phyloP scores from a whole-genome alignment of 2,888 invertebrate species.

The Ormia ochracea region DNA sequence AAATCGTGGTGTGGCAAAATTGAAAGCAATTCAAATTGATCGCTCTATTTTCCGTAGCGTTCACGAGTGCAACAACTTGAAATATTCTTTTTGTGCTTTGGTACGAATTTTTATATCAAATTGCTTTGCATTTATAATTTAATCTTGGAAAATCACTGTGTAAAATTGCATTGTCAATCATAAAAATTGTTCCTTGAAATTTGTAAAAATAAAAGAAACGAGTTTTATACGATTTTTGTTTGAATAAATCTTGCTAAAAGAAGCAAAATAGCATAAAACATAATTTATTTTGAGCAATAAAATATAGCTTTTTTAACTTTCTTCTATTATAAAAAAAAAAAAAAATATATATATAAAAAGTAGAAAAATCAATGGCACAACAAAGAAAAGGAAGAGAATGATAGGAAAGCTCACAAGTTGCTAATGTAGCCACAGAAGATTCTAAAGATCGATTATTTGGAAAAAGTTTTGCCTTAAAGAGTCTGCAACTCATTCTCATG shows the following conservation, averaged over 20 bases:
- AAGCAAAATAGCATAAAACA: background rate
- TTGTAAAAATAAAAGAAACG: background rate
- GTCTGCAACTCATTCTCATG: too few species aligned
- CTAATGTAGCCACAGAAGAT: too few species aligned
- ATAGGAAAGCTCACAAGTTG: too few species aligned
- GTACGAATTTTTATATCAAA: slow-evolving; percentile 37
- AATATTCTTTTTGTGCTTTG: background rate
- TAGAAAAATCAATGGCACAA: too few species aligned
- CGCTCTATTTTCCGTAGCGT: background rate
- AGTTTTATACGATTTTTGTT: background rate
- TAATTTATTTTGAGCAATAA: background rate
- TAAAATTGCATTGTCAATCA: slow-evolving; percentile 50
- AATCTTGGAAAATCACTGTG: slow-evolving; percentile 34
- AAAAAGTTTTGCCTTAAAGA: too few species aligned
- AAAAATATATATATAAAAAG: background rate
- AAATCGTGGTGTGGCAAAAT: background rate
- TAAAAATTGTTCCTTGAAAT: slow-evolving; percentile 35
- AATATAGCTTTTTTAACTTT: background rate
- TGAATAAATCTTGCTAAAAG: background rate
- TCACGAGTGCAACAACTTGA: background rate
- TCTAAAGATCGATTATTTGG: too few species aligned
- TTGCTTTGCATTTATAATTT: slow-evolving; percentile 45
- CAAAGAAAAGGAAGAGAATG: too few species aligned
- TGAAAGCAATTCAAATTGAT: background rate
- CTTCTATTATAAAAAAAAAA: background rate